Evolutionary conservation across 2,888 invertebrate species (phyloP), one percentile per base, ranked within the genome.

Genomic region (Eucera pruinosa): DNA sequence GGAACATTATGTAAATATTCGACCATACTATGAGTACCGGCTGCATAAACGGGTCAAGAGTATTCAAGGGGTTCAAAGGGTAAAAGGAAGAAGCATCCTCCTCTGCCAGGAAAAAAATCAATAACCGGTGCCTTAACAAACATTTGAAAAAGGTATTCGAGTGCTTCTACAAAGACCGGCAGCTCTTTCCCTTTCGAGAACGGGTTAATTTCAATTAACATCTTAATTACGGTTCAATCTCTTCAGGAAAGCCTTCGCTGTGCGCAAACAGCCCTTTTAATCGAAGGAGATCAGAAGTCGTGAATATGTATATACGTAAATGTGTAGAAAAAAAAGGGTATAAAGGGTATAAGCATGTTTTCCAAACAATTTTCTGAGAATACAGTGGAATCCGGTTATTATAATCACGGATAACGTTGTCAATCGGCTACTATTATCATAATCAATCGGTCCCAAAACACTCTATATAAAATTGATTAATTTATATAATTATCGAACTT

Each of bases 1-100:
- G 36, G 43, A 36, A 72, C 61, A 68, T 74, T 73, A 73, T 68
- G 74, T 58, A 77, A 77, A 77, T 69, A 60, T 52, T 60, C 58
- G 55, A 45, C 9, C 50, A 25, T 52, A 25, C 43, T 27, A 39
- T 64, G 58, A 64, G 69, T 64, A 54, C 33, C 41, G 20, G 52
- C 30, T 39, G 23, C 27, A 74, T 48, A 69, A 74, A 47, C 47
- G 64, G 74, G 77, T 74, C 77, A 77, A 69, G 68, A 20, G 69
- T 69, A 74, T 36, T 27, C 47, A 74, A 74, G 50, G 18, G 62
- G 41, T 52, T 62, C 43, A 68, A 58, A 61, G 55, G 43, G 41
- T 45, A 58, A 62, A 66, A 55, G 27, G 41, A 54, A 45, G 55
- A 45, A 33, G 48, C 33, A 36, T 25, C 9, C 11, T 5, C 15